A percentile compares a stretch with the other conserved stretches of the same genome.
Evolutionary conservation across 2,797 vertebrate genomes (phyloP).

Genomic region (Clarias fuscus): DNA sequence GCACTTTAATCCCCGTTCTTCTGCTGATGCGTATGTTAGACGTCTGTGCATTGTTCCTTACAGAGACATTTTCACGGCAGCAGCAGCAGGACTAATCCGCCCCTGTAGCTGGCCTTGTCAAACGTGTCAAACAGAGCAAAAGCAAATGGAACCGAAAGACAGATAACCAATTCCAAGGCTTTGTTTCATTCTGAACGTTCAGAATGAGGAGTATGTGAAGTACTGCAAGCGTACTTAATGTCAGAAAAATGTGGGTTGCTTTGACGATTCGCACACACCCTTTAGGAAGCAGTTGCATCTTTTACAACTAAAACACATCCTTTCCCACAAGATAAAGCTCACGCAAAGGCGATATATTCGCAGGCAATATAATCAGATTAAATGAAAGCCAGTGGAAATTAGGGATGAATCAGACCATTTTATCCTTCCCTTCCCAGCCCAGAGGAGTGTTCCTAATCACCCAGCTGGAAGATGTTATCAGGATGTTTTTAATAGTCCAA

Average conservation of each 20-base stretch:
- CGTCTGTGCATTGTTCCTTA: not conserved
- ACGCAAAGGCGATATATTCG: not conserved
- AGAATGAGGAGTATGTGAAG: not conserved
- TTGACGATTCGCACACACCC: not conserved
- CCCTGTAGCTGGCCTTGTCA: not conserved
- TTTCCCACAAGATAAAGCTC: not conserved
- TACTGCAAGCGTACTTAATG: not conserved
- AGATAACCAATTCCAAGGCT: not conserved
- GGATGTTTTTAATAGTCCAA: not conserved
- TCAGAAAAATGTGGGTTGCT: not conserved
- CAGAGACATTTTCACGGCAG: not conserved
- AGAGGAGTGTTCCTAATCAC: not conserved
- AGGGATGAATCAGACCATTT: not conserved
- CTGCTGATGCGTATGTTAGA: not conserved
- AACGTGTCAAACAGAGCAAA: not conserved
- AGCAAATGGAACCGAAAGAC: not conserved
- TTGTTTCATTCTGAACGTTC: not conserved
- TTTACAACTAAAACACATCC: slow-evolving; percentile 7
- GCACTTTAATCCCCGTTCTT: not conserved
- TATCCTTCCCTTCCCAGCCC: not conserved
- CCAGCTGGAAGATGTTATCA: slow-evolving; percentile 17
- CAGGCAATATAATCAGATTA: not conserved
- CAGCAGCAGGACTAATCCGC: not conserved
- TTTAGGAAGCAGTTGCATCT: not conserved
- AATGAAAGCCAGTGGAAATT: slow-evolving; percentile 2